phyloP scores from a whole-genome alignment of 2,113 vertebrate genomes.

The Hystrix cristata region DNA sequence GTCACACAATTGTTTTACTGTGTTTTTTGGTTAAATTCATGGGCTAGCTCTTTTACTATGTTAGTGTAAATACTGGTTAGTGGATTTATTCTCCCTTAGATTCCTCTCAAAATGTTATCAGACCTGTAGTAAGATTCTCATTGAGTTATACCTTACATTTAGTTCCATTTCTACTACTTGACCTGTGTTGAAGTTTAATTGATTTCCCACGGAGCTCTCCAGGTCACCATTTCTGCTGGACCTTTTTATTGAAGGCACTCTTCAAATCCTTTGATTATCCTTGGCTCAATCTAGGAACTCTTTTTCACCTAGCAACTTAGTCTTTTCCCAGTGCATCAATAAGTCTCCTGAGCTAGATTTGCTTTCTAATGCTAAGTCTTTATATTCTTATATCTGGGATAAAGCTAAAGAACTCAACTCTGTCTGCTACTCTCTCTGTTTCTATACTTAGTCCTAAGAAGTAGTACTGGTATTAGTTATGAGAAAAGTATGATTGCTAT shows the following conservation, averaged over 20 bases:
- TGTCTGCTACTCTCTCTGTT: neutral
- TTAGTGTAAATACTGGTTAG: neutral
- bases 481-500: neutral
- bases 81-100: constrained; percentile 13
- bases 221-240: neutral
- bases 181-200: neutral
- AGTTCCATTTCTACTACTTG: neutral
- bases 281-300: neutral
- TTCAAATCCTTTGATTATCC: neutral
- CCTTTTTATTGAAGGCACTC: neutral
- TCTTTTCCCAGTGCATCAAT: neutral
- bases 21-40: constrained; percentile 17
- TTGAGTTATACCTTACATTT: neutral
- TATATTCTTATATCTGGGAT: neutral
- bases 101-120: neutral
- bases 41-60: neutral
- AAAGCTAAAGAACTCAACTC: neutral
- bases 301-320: neutral
- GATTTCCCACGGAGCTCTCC: neutral
- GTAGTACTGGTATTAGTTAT: neutral
- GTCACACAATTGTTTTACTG: neutral
- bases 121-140: neutral
- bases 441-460: neutral
- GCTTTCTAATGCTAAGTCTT: neutral
- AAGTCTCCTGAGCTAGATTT: neutral